Base-by-base conservation (phyloP, 1,140 invertebrate species). In the Conus betulinus region DNA sequence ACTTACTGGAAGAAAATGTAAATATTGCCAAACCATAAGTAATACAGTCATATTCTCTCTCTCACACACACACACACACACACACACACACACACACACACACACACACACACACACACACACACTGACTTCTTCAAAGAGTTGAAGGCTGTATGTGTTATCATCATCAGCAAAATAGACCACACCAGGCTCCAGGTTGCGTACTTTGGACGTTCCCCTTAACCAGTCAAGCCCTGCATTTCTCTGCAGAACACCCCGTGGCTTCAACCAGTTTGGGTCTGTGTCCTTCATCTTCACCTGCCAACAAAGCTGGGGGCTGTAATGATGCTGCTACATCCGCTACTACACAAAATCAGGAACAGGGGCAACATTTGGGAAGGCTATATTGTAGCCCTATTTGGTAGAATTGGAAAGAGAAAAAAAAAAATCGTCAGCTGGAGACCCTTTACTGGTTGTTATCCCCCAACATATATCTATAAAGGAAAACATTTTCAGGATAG, bases 141-240 rank as follows among this genome's bases (percentile, higher is more conserved):
- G 94, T 94, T 97, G 97, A 27, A 99, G 93, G 90, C 97, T 97
- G 94, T 99, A 99, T 3, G 98, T 97, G 94, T 99, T 99, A 94
- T 99, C 99, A 95, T 99, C 99, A 95, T 99, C 99, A 95, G 98
- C 99, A 96, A 99, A 99, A 96, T 98, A 99, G 0, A 99, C 97
- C 76, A 99, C 97, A 67, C 90, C 92, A 53, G 96, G 89, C 15
- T 90, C 84, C 23, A 96, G 89, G 0, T 90, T 17, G 39, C 84
- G 78, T 71, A 89, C 85, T 13, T 88, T 81, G 91, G 97, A 96
- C 88, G 90, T 98, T 90, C 98, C 97, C 85, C 98, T 96, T 8
- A 99, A 95, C 98, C 99, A 99, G 55, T 96, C 96, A 10, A 99
- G 94, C 6, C 97, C 99, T 17, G 97, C 95, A 96, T 99, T 99